A percentile compares a stretch with the other conserved stretches of the same genome.
Evolutionary conservation across 92 coral and sea anemone species (phyloP).

Genomic region (Palythoa grandiflora): DNA sequence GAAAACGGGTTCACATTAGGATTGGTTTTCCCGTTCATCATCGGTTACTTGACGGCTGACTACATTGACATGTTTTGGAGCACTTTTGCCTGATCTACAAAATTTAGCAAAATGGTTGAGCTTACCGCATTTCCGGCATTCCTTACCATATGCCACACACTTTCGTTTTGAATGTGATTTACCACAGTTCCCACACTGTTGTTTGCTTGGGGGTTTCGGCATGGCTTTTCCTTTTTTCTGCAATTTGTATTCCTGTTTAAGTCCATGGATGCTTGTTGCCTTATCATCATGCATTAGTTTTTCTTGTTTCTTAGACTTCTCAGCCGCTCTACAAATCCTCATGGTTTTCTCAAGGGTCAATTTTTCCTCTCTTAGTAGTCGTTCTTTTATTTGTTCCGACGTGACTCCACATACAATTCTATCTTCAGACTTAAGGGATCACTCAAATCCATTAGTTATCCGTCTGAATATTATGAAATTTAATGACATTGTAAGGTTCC

Average conservation of each 20-base stretch:
- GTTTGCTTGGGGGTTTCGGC: background rate
- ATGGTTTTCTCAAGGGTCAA: background rate
- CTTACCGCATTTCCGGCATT: constrained; percentile 19
- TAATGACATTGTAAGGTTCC: too few relatives aligned
- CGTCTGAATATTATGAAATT: too few relatives aligned
- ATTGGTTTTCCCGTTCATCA: background rate
- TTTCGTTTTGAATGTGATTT: constrained; percentile 16
- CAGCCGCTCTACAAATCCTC: constrained; percentile 18
- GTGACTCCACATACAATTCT: constrained; percentile 32
- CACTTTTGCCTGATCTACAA: background rate
- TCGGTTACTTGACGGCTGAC: background rate
- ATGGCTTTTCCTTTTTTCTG: background rate
- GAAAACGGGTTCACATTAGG: constrained; percentile 48
- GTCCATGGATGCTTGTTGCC: background rate
- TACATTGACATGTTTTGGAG: background rate
- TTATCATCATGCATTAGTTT: constrained; percentile 18
- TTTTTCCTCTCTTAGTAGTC: too few relatives aligned
- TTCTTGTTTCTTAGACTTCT: background rate
- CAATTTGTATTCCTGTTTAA: background rate
- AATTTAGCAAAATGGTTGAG: constrained; percentile 38
- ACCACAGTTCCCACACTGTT: background rate
- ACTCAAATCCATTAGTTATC: too few relatives aligned
- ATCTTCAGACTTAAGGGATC: too few relatives aligned
- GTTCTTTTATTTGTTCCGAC: background rate
- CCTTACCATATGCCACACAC: constrained; percentile 22